A percentile compares a stretch with the other conserved stretches of the same genome.
Conservation (phyloP, 2,888 invertebrate species). For the Autographa pulchrina region DNA sequence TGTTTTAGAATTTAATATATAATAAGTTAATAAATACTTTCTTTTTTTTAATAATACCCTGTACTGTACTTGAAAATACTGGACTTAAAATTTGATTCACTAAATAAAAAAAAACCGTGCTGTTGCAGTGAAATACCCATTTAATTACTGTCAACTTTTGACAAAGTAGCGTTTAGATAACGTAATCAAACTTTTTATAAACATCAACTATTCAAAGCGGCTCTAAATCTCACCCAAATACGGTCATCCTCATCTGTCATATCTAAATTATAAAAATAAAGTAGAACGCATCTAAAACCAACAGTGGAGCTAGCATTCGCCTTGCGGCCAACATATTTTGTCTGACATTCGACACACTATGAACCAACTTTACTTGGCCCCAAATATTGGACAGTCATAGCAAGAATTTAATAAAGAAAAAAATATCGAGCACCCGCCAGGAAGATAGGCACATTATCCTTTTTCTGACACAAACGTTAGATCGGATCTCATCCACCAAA, state of each 20-base stretch:
- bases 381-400: slow-evolving; percentile 37
- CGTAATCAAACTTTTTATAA: slow-evolving; percentile 52
- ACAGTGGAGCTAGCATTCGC: slow-evolving; percentile 23
- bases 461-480: slow-evolving; percentile 85
- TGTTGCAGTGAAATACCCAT: slow-evolving; percentile 18
- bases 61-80: too few species aligned
- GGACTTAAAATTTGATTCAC: too few species aligned
- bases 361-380: slow-evolving; percentile 35
- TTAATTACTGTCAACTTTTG: slow-evolving; percentile 48
- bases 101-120: too few species aligned
- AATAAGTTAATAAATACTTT: too few species aligned
- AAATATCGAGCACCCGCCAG: slow-evolving; percentile 81
- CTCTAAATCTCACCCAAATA: slow-evolving; percentile 68
- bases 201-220: slow-evolving; percentile 51
- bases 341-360: slow-evolving; percentile 1
- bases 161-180: slow-evolving; percentile 45
- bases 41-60: too few species aligned
- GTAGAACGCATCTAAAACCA: slow-evolving; percentile 53
- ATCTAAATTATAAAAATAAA: slow-evolving; percentile 79
- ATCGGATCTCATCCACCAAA: slow-evolving; percentile 84
- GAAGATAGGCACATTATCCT: slow-evolving; percentile 82
- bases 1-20: too few species aligned
- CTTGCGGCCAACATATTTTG: slow-evolving; percentile 12
- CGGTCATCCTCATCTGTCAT: slow-evolving; percentile 86
- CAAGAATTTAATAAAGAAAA: slow-evolving; percentile 57